Evolutionary conservation across 2,888 invertebrate genomes (phyloP), one percentile per base, ranked within the genome.

Genomic region (Griposia aprilina): DNA sequence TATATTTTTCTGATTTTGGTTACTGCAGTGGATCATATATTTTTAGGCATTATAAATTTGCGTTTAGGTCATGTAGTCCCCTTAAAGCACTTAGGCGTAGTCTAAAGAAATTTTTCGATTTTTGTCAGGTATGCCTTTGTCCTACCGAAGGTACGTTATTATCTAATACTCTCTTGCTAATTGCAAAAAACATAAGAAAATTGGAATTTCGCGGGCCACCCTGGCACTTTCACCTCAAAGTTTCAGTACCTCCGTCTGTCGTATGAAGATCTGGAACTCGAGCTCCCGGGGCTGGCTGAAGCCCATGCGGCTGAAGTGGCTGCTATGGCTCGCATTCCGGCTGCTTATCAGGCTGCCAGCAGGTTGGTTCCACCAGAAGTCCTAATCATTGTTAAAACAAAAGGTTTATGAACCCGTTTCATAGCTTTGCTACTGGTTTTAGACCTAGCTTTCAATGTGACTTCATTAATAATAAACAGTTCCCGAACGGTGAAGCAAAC

Each of bases 181-280:
- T 41, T 65, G 10, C 20, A 48, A 48, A 20, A 67, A 67, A 20
- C 26, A 1, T 13, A 30, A 67, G 15, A 23, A 30, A 23, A 30
- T 23, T 23, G 0, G 8, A 30, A 30, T 30, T 30, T 50, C 15
- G 8, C 23, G 23, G 10, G 8, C 23, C 1, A 30, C 23, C 13
- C 13, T 48, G 20, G 13, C 4, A 2, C 15, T 13, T 26, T 45
- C 41, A 10, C 41, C 17, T 17, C 11, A 45, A 23, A 55, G 30
- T 45, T 50, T 1, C 11, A 8, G 55, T 73, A 88, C 87, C 84
- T 88, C 85, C 36, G 79, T 84, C 69, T 83, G 81, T 11, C 75
- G 76, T 11, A 84, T 76, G 63, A 83, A 84, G 59, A 67, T 71
- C 59, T 88, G 84, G 70, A 87, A 83, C 69, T 89, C 88, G 1